Conservation (phyloP, 2,113 vertebrate genomes). For the Silurus asotus region DNA sequence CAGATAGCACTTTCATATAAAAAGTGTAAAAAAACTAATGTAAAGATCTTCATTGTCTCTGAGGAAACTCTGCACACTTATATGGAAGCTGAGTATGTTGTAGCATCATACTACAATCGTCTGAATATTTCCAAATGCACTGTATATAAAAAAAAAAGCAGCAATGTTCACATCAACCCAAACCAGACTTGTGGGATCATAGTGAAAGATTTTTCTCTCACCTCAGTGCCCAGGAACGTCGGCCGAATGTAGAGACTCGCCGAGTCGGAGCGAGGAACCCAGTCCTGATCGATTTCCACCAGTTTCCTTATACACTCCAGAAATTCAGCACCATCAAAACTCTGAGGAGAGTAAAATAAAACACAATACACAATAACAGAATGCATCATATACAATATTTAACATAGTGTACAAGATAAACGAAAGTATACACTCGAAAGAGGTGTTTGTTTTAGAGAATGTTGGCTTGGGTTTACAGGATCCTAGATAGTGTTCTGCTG, state of each 20-base stretch:
- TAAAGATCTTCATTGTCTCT: no score
- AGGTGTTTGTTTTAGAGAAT: not conserved
- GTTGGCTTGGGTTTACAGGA: not conserved
- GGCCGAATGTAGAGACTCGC: conserved; percentile 88
- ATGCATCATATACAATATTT: not conserved
- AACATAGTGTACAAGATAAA: not conserved
- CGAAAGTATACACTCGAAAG: not conserved
- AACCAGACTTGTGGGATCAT: rapidly evolving
- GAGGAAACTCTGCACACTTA: no score
- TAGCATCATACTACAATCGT: no score
- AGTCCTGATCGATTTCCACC: conserved; percentile 84
- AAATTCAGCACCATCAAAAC: conserved; percentile 83
- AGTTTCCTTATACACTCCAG: conserved; percentile 84
- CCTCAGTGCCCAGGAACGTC: conserved; percentile 84
- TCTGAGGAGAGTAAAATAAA: conserved; percentile 60
- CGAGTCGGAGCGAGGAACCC: conserved; percentile 79
- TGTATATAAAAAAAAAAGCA: no score
- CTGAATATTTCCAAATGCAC: no score
- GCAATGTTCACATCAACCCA: no score
- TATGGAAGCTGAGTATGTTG: no score
- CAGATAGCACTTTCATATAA: not conserved
- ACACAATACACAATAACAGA: not conserved
- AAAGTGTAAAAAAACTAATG: no score
- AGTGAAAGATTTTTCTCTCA: conserved; percentile 47
- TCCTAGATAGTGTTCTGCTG: not conserved